Evolutionary conservation across 1,140 invertebrate species (phyloP), one percentile per base, ranked within the genome.

Genomic region (Steinernema feltiae): DNA sequence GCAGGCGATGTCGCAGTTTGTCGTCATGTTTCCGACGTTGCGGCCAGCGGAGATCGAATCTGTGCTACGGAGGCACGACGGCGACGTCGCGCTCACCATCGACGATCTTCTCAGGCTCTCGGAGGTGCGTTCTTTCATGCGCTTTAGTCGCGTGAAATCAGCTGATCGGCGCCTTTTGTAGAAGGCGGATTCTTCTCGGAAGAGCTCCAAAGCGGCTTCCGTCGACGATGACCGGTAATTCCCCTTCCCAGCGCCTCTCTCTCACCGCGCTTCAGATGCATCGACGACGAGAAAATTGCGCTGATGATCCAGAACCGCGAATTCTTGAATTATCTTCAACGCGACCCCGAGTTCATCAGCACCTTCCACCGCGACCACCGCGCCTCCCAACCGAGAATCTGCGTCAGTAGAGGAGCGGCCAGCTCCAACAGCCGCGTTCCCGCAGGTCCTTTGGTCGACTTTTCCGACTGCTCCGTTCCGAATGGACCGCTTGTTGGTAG

Each of bases 261-360:
- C n/a, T n/a, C n/a, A n/a, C n/a, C n/a, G n/a, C n/a, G n/a, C 69
- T 69, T 30, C 21, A 81, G 77, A 7, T 76, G 77, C 35, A 82
- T 48, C 24, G 71, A 82, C 32, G 81, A 82, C 71, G 82, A 83
- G 41, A 83, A 83, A 30, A 83, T 83, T 32, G 81, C 81, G 0
- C 41, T 82, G 18, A 48, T 82, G 73, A 72, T 82, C 12, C 81
- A 82, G 74, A 82, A 82, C 63, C 75, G 79, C 48, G 81, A 82
- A 70, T 82, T 82, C 69, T 69, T 82, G 46, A 35, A 75, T 24
- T 82, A 82, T 41, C 80, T 82, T 27, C 53, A 63, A 63, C 53
- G 53, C 2, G 53, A 63, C 24, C 53, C 53, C 24, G 53, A 63
- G 24, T 63, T 63, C 24, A 63, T 63, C 24, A 63, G 24, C 53